Base-by-base conservation (phyloP, 2,113 vertebrate genomes). In the Tetrax tetrax region DNA sequence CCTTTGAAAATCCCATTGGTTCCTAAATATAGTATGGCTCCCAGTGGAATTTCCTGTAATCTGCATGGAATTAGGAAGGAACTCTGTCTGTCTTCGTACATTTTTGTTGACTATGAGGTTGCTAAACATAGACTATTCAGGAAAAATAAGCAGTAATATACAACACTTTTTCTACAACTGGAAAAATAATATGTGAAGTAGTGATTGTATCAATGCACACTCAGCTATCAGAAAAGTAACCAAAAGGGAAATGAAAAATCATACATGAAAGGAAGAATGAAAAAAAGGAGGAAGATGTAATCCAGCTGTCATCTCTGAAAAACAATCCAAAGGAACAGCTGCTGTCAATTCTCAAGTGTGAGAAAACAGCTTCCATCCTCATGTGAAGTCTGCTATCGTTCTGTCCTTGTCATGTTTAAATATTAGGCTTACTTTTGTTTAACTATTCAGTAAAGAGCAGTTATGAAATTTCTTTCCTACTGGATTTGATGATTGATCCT, bases 401-500 rank as follows among this genome's bases (percentile, higher is more conserved):
- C 74, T 59, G 11, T 86, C 60, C 76, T 64, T 75, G 68, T 33
- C 48, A 19, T 25, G 8, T 83, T 93, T 90, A 83, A 96, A 86
- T 94, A 93, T 78, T 89, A 89, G 72, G 14, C 48, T 56, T 89
- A 54, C 76, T 86, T 95, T 78, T 93, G 85, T 89, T 95, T 64
- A 90, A 88, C 43, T 93, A 81, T 96, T 93, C 71, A 88, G 72
- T 78, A 89, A 93, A 83, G 79, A 77, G 37, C 19, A 43, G 79
- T 71, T 78, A 71, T 2, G 14, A 90, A 68, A 45, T 71, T 70
- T 78, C 56, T 48, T 89, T 66, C 88, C 76, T 92, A 7, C 64
- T 81, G 47, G 72, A 78, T 94, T 81, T 87, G 68, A 27, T 64
- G 88, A 96, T 75, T 96, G 96, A 97, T 97, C 71, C 88, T 96